Evolutionary conservation across 1,140 invertebrate genomes (phyloP).

Genomic region (Hormaphis cornu): DNA sequence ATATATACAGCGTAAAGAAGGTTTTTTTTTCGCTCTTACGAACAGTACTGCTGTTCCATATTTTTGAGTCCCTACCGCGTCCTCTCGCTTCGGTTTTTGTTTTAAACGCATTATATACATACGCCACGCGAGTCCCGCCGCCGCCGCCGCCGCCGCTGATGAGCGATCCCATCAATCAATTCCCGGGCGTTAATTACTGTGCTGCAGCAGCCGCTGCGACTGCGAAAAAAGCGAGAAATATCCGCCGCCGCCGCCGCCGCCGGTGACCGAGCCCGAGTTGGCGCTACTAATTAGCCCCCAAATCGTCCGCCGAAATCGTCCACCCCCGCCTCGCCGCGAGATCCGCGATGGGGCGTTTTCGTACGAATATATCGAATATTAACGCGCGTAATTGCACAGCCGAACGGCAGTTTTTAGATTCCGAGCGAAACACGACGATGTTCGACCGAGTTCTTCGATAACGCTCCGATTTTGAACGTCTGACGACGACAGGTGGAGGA

Average conservation of each 20-base stretch:
- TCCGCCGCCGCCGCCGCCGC: background rate
- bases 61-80: background rate
- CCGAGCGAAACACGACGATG: too few species aligned
- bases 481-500: too few species aligned
- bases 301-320: background rate
- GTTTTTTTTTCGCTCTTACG: background rate
- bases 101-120: slow-evolving; percentile 25
- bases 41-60: too few species aligned
- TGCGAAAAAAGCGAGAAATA: slow-evolving; percentile 16
- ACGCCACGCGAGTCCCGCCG: too few species aligned
- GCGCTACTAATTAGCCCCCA: background rate
- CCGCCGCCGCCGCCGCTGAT: slow-evolving; percentile 10
- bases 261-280: background rate
- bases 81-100: background rate
- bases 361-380: too few species aligned
- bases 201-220: too few species aligned
- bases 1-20: too few species aligned
- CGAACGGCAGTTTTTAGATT: too few species aligned
- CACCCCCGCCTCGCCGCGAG: background rate
- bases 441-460: too few species aligned
- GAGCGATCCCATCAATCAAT: slow-evolving; percentile 30
- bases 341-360: background rate
- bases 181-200: slow-evolving; percentile 23
- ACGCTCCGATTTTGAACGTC: too few species aligned
- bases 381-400: too few species aligned